Base-by-base conservation (phyloP, 2,888 invertebrate genomes). In the Sphinx pinastri region DNA sequence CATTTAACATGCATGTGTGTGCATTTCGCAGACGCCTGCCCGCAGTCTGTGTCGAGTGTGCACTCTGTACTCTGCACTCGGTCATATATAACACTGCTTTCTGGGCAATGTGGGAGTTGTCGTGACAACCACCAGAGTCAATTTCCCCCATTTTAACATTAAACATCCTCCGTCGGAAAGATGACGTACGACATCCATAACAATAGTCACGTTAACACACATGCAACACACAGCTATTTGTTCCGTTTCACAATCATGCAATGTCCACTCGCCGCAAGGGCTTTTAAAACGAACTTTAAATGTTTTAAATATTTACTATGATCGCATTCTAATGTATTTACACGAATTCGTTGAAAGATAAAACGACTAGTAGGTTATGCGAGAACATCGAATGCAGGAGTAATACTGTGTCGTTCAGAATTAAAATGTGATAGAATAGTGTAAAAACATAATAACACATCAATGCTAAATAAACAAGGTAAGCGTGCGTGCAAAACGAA, bases 221-320 rank as follows among this genome's bases (percentile, higher is more conserved):
- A 93, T 93, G 92, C 93, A 93, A 93, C 93, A 94, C 94, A 93
- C 92, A 91, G 89, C 92, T 93, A 92, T 87, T 83, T 86, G 79
- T 84, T 87, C 84, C 85, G 85, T 82, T 87, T 86, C 85, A 93
- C 93, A 93, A 89, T 91, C 94, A 94, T 94, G 94, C 94, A 93
- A 86, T 87, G 84, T 81, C 79, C 80, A 82, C 81, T 82, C 79
- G 83, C 81, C 84, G 82, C 84, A 80, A 77, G 81, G 82, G 83
- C 84, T 49, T 63, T 63, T 19, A 49, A 63, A 63, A 68, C 31
- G 55, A 63, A 71, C 59, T 73, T 70, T 70, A 69, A 51, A 45
- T 77, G 76, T 74, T 25, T 77, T 76, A 81, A 73, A 74, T 76
- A 75, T 77, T 77, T 77, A 78, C 79, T 76, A 81, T 84, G 81